Base-by-base conservation (phyloP, 1,140 invertebrate genomes). In the Yoshiicerus persimilis region DNA sequence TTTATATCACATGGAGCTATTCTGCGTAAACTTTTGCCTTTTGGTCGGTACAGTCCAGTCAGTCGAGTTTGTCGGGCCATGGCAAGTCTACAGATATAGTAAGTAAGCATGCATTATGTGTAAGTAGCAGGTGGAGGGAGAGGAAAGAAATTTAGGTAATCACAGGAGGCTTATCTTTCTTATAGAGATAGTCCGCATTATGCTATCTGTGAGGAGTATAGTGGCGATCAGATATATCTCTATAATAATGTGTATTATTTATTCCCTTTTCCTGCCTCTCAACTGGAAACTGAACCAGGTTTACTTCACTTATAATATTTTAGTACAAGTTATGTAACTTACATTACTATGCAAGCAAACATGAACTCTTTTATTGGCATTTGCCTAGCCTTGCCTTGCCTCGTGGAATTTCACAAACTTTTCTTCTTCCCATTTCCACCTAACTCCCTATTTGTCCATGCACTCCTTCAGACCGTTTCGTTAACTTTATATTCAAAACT, bases 311-410 rank as follows among this genome's bases (percentile, higher is more conserved):
- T 25, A 6, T 41, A 9, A 13, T 56, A 11, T 70, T 70, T 70
- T 30, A 0, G 11, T 70, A 11, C 27, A 11, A 30, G 10, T 30
- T 70, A 16, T 70, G 25, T 70, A 70, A 25, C 25, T 47, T 66
- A 16, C 8, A 64, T 64, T 64, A 64, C 30, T 70, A 32, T 70
- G 66, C 27, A 10, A 27, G 30, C 66, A 25, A 80, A 32, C 30
- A 80, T 80, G 75, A 80, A 80, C 75, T 80, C 75, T 80, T 80
- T 80, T 80, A 80, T 80, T 80, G 75, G 75, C 75, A 80, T 80
- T 80, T 34, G 32, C n/a, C n/a, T 66, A 13, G 62, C 62, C 62
- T 66, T 66, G 62, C 66, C 66, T 70, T 70, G 66, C 75, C 75
- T 80, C 75, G 75, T 80, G 75, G 75, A 80, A 80, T 80, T 80